Evolutionary conservation across 2,113 vertebrate genomes (phyloP).

Genomic region (Hydropotes inermis): DNA sequence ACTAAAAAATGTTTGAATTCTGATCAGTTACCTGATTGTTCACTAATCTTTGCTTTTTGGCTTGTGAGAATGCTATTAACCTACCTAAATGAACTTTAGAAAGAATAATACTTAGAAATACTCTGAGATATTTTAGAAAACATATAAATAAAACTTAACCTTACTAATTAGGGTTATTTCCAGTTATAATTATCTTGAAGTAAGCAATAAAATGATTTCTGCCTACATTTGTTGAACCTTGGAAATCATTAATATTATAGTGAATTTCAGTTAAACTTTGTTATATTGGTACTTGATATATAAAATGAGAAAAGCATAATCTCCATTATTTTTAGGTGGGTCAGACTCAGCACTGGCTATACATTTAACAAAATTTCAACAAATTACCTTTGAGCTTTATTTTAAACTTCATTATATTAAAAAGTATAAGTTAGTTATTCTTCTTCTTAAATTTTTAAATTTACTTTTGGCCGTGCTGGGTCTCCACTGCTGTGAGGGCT

Average conservation of each 20-base stretch:
- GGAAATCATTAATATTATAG: neutral
- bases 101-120: neutral
- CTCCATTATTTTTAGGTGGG: neutral
- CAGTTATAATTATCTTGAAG: neutral
- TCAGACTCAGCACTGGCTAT: neutral
- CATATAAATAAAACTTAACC: neutral
- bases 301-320: neutral
- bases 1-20: constrained; percentile 6
- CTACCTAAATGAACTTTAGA: neutral
- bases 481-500: neutral
- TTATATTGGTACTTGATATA: neutral
- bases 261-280: neutral
- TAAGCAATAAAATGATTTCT: neutral
- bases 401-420: neutral
- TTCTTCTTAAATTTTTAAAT: neutral
- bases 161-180: neutral
- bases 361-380: neutral
- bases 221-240: neutral
- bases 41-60: neutral
- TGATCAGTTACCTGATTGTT: neutral
- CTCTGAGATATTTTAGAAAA: neutral
- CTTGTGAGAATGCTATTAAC: neutral
- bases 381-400: neutral
- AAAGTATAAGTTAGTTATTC: neutral
- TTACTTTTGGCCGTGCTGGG: neutral